Conservation (phyloP, 2,113 vertebrate genomes). For the Ramphastos sulfuratus region DNA sequence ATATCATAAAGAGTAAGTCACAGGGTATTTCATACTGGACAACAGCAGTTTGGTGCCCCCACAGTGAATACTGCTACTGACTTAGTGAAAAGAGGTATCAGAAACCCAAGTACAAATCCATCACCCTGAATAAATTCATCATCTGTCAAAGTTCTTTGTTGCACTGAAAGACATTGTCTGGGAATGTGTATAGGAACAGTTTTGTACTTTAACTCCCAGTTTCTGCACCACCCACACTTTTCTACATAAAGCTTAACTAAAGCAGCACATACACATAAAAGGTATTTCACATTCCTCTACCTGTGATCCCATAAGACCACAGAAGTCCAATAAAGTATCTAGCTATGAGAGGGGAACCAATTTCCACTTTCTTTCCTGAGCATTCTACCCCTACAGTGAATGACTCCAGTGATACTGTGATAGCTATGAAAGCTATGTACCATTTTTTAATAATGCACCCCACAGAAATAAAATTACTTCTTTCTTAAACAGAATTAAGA, state of each 20-base stretch:
- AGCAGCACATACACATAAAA: not conserved
- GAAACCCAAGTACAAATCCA: not conserved
- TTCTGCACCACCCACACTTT: not conserved
- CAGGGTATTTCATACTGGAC: not conserved
- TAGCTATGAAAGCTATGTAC: not conserved
- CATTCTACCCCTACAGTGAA: not conserved
- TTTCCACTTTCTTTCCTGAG: not conserved
- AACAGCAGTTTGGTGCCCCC: not conserved
- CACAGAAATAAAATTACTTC: not conserved
- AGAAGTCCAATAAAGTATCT: not conserved
- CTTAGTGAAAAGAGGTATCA: not conserved
- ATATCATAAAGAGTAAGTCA: not conserved
- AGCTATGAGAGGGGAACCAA: not conserved
- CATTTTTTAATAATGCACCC: not conserved
- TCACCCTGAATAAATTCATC: not conserved
- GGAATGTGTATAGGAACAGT: accelerated
- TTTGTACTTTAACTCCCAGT: not conserved
- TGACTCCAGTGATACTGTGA: not conserved
- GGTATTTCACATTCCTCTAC: not conserved
- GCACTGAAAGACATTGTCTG: not conserved
- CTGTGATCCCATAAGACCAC: not conserved
- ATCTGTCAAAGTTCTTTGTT: not conserved
- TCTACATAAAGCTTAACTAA: not conserved
- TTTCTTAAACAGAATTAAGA: not conserved
- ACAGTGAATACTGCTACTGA: accelerated